These are phyloP conservation scores for Nephotettix cincticeps DNA, from an alignment of 1,140 invertebrate species.

Conservation along the genomic window DNA sequence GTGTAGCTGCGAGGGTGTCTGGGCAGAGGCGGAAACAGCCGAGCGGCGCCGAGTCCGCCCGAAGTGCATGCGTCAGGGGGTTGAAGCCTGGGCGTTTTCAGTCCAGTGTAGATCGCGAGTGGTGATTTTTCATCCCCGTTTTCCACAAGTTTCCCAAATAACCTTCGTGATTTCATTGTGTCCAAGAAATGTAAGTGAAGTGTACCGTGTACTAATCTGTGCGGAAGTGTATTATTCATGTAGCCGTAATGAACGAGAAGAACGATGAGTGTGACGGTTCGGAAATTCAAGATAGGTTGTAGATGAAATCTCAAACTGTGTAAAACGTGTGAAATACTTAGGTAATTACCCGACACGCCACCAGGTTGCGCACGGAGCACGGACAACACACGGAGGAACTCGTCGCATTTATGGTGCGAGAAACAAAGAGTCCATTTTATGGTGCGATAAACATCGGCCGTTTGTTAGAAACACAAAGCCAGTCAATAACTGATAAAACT, in stretches of 20 bases:
- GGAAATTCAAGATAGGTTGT: too few relatives aligned
- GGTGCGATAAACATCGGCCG: not conserved
- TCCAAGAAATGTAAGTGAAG: too few relatives aligned
- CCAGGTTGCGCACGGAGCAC: too few relatives aligned
- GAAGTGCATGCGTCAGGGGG: constrained; percentile 19
- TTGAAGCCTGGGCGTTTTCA: constrained; percentile 14
- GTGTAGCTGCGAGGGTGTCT: not conserved
- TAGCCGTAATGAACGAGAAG: too few relatives aligned
- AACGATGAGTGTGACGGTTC: too few relatives aligned
- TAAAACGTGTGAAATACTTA: too few relatives aligned
- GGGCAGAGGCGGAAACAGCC: not conserved
- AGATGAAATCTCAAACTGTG: too few relatives aligned
- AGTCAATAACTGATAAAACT: constrained; percentile 9
- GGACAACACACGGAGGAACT: too few relatives aligned
- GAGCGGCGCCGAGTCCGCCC: not conserved
- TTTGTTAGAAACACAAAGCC: constrained; percentile 9
- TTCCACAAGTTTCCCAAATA: not conserved
- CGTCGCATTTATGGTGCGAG: too few relatives aligned
- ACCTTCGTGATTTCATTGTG: not conserved
- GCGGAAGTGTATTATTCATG: too few relatives aligned
- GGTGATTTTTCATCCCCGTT: constrained; percentile 1
- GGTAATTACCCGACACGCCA: too few relatives aligned
- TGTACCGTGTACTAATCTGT: too few relatives aligned
- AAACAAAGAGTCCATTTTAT: constrained; percentile 8
- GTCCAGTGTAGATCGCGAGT: constrained; percentile 12